Evolutionary conservation across 1,140 invertebrate genomes (phyloP), one percentile per base, ranked within the genome.

Genomic region (Diuraphis noxia): DNA sequence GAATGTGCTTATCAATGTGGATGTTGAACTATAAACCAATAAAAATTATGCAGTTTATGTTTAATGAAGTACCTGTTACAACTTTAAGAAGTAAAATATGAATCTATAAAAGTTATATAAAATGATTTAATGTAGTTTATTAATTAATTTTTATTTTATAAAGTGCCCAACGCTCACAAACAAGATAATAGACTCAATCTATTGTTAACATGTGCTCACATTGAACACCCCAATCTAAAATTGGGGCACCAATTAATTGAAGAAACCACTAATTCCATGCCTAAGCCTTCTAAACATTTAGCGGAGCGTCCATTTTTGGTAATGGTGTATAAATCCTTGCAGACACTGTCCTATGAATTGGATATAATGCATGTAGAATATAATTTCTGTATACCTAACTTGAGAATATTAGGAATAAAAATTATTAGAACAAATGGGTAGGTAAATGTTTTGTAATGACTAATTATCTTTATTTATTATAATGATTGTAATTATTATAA

Each of bases 161-260:
- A 40, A 91, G 89, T 79, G 34, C 89, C 63, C 30, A 81, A 91
- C 82, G 77, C 77, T 49, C 89, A 91, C 40, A 91, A 91, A 82
- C 89, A 91, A 40, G 34, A 91, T 52, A 81, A 91, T 25, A 91
- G 89, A 81, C 89, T 91, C 38, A 46, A 91, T 82, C 89, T 91
- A 52, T 91, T 91, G 38, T 82, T 91, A 38, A 91, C 77, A 30
- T 91, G 72, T 79, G 43, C 13, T 17, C 52, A 30, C 8, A 91
- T 91, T 81, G 89, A 91, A 81, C 41, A 81, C 1, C 89, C 89
- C 40, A 36, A 91, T 49, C 52, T 91, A 25, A 79, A 52, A 30
- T 30, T 3, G 17, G 23, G 30, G 8, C 9, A 21, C 40, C 2
- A 79, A 91, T 52, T 90, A 25, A 41, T 36, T 81, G 4, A 52